Conservation (phyloP, 2,888 invertebrate genomes). For the Xylocampa areola region DNA sequence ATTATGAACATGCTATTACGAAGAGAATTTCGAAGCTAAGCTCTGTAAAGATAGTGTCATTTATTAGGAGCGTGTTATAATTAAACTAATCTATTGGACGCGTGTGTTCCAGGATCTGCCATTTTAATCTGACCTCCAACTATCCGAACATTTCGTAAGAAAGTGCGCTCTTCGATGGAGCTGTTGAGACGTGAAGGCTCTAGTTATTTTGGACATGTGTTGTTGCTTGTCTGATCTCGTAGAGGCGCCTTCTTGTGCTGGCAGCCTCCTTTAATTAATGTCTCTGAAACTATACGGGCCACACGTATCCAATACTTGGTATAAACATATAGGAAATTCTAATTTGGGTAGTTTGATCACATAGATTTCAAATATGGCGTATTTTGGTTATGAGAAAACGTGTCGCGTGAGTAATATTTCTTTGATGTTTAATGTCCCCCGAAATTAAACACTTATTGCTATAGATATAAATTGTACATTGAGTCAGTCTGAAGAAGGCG, state of each 20-base stretch:
- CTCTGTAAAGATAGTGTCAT: slow-evolving; percentile 66
- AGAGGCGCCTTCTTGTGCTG: slow-evolving; percentile 84
- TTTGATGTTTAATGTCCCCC: slow-evolving; percentile 32
- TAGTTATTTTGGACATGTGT: slow-evolving; percentile 72
- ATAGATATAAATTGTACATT: too few relatives aligned
- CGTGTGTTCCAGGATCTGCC: slow-evolving; percentile 68
- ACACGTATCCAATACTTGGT: slow-evolving; percentile 75
- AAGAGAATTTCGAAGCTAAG: slow-evolving; percentile 54
- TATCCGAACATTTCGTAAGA: slow-evolving; percentile 46
- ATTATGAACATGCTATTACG: slow-evolving; percentile 41
- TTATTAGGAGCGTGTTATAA: slow-evolving; percentile 76
- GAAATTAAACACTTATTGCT: too few relatives aligned
- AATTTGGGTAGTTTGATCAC: slow-evolving; percentile 71
- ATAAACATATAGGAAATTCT: slow-evolving; percentile 73
- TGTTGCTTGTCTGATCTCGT: slow-evolving; percentile 77
- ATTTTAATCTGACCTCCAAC: slow-evolving; percentile 62
- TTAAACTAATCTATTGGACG: slow-evolving; percentile 81
- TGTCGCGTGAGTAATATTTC: slow-evolving; percentile 17
- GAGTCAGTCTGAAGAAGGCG: too few relatives aligned
- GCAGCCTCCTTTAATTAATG: slow-evolving; percentile 87
- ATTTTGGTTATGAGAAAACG: slow-evolving; percentile 23
- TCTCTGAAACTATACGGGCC: slow-evolving; percentile 76
- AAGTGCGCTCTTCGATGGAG: slow-evolving; percentile 48
- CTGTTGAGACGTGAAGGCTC: slow-evolving; percentile 61
- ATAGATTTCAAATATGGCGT: slow-evolving; percentile 52